Conservation (phyloP, 1,140 invertebrate species). For the Aphelenchoides fujianensis region DNA sequence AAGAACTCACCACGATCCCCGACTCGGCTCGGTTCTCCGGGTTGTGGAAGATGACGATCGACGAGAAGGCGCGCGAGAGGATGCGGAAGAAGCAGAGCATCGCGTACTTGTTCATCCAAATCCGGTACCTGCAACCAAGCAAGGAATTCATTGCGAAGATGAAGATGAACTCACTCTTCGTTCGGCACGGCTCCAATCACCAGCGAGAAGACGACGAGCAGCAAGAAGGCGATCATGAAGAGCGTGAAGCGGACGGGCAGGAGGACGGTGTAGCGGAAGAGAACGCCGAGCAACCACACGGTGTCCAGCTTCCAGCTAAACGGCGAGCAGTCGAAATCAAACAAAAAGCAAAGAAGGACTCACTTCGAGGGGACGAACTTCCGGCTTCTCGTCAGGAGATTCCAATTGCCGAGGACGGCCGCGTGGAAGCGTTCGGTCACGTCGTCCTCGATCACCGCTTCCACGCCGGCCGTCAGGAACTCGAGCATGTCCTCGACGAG, state of each 20-base stretch:
- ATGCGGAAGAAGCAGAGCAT: slow-evolving; percentile 72
- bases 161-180: slow-evolving; percentile 65
- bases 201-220: slow-evolving; percentile 36
- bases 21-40: slow-evolving; percentile 44
- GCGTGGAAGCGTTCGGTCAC: slow-evolving; percentile 53
- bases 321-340: too few species aligned
- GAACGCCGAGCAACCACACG: slow-evolving; percentile 41
- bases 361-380: slow-evolving; percentile 36
- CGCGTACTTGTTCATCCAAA: slow-evolving; percentile 72
- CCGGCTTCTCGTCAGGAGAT: slow-evolving; percentile 47
- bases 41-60: slow-evolving; percentile 53
- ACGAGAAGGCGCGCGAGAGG: slow-evolving; percentile 49
- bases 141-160: too few species aligned
- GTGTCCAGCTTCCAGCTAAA: slow-evolving; percentile 48
- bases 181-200: slow-evolving; percentile 49
- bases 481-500: slow-evolving; percentile 23
- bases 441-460: slow-evolving; percentile 59
- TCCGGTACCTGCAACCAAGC: slow-evolving; percentile 29
- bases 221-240: slow-evolving; percentile 43
- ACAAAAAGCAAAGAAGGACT: slow-evolving; percentile 18
- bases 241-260: slow-evolving; percentile 43
- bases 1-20: slow-evolving; percentile 66
- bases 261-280: slow-evolving; percentile 46
- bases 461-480: slow-evolving; percentile 51
- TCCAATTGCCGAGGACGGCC: slow-evolving; percentile 48